phyloP scores from a whole-genome alignment of 2,113 vertebrate species.

The Pitta sordida region DNA sequence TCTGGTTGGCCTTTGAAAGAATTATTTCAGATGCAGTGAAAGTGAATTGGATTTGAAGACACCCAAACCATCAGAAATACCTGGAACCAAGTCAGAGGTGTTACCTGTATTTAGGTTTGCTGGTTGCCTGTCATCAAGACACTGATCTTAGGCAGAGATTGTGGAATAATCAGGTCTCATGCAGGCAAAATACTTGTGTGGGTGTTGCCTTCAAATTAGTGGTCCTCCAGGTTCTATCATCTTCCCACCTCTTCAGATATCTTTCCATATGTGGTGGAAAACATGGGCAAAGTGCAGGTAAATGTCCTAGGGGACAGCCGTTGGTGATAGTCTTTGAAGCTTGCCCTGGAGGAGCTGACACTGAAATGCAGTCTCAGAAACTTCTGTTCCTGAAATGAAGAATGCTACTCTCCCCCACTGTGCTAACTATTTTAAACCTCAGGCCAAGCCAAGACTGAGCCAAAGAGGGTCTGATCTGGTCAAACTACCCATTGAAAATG shows the following conservation, averaged over 20 bases:
- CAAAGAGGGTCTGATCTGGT: background rate
- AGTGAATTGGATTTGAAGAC: background rate
- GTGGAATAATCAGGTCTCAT: background rate
- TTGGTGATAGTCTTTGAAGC: background rate
- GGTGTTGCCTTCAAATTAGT: background rate
- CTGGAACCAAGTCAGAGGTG: background rate
- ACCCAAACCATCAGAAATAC: background rate
- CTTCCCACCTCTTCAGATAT: background rate
- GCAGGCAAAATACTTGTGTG: background rate
- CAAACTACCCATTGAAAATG: background rate
- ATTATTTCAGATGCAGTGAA: background rate
- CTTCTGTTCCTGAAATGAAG: background rate
- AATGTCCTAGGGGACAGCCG: background rate
- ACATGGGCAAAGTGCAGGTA: background rate
- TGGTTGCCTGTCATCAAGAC: background rate
- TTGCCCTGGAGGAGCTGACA: background rate
- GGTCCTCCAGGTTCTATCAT: background rate
- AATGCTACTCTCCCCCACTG: background rate
- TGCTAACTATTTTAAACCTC: background rate
- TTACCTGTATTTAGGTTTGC: background rate
- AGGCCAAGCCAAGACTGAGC: background rate
- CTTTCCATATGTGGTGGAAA: background rate
- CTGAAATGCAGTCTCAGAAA: background rate
- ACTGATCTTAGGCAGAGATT: background rate
- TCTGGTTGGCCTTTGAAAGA: background rate